A percentile compares a stretch with the other conserved stretches of the same genome.
These are phyloP conservation scores for Drosophila funebris DNA, from an alignment of 1,140 invertebrate species.

Conservation along the genomic window DNA sequence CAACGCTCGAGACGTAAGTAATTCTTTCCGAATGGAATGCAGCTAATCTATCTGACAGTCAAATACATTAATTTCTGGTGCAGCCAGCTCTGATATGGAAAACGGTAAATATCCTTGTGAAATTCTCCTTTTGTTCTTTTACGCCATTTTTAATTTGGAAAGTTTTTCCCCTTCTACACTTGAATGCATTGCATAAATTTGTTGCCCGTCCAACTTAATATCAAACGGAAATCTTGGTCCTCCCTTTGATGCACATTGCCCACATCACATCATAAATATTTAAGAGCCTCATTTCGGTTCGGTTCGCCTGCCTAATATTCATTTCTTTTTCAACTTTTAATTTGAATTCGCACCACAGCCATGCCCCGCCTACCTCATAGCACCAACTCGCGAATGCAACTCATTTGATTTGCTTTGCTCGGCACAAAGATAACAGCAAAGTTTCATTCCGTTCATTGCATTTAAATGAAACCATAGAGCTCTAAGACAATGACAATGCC, in stretches of 20 bases:
- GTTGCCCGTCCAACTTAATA: slow-evolving; percentile 67
- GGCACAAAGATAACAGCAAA: slow-evolving; percentile 63
- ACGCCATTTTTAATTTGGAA: slow-evolving; percentile 71
- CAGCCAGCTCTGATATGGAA: slow-evolving; percentile 75
- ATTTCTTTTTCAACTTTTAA: slow-evolving; percentile 80
- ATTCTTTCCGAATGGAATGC: background rate
- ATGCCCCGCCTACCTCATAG: background rate
- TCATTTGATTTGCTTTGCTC: slow-evolving; percentile 67
- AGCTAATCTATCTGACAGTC: background rate
- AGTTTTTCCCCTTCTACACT: slow-evolving; percentile 44
- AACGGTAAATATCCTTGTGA: slow-evolving; percentile 59
- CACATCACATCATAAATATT: slow-evolving; percentile 79
- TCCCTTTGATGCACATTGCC: slow-evolving; percentile 49
- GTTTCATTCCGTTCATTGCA: slow-evolving; percentile 72
- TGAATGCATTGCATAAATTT: slow-evolving; percentile 68
- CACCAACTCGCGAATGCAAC: slow-evolving; percentile 19
- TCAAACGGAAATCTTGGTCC: slow-evolving; percentile 71
- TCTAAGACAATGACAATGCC: slow-evolving; percentile 45
- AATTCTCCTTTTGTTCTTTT: slow-evolving; percentile 46
- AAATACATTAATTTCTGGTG: slow-evolving; percentile 22
- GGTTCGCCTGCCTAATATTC: slow-evolving; percentile 57
- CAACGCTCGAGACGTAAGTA: slow-evolving; percentile 64
- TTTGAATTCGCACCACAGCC: slow-evolving; percentile 58
- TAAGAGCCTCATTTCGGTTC: slow-evolving; percentile 68
- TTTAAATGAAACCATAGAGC: slow-evolving; percentile 58